Conservation (phyloP, 2,113 vertebrate genomes). For the Scolopax mira region DNA sequence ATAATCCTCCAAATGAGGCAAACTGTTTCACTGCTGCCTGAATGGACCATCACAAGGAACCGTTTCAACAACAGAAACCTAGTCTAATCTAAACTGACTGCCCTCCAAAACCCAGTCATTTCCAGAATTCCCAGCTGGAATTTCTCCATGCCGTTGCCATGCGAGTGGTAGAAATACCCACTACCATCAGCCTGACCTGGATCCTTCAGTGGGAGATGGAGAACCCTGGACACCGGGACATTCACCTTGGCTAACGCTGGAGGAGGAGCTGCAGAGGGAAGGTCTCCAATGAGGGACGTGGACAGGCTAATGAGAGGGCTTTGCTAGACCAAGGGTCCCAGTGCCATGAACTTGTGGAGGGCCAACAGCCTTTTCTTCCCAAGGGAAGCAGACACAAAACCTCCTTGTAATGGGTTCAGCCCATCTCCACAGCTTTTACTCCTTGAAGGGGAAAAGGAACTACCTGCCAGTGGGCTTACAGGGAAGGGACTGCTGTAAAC, state of each 20-base stretch:
- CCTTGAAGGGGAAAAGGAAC: neutral
- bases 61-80: neutral
- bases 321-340: rapidly evolving
- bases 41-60: neutral
- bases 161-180: neutral
- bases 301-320: neutral
- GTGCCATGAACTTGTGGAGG: too few species aligned
- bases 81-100: neutral
- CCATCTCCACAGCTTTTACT: neutral
- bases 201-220: neutral
- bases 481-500: neutral
- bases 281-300: rapidly evolving
- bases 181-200: neutral
- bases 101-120: neutral
- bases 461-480: neutral
- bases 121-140: neutral
- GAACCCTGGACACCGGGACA: neutral
- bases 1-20: neutral
- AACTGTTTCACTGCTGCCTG: neutral
- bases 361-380: neutral
- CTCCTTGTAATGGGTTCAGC: neutral
- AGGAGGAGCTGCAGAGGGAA: neutral
- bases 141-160: neutral
- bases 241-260: neutral
- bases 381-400: neutral